phyloP scores from a whole-genome alignment of 1,140 invertebrate species.

The Trachymyrmex cornetzi region DNA sequence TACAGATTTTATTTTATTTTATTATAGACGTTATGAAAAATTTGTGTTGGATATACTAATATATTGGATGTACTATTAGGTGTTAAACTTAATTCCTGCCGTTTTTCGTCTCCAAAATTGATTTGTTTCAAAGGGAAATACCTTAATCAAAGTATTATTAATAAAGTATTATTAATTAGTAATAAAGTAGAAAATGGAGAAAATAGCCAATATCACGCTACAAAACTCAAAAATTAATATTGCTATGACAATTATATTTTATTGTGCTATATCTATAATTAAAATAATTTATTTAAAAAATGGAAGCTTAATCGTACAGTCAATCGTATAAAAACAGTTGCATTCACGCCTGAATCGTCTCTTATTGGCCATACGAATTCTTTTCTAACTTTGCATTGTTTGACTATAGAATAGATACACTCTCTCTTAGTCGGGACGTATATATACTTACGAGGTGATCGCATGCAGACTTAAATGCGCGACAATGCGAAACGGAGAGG shows the following conservation, averaged over 20 bases:
- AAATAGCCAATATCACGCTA: neutral
- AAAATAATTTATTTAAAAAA: neutral
- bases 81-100: too few relatives aligned
- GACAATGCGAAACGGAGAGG: neutral
- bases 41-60: neutral
- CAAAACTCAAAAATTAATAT: neutral
- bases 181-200: too few relatives aligned
- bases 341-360: neutral
- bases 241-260: neutral
- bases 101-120: too few relatives aligned
- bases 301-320: neutral
- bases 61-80: neutral
- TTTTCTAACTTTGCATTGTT: slow-evolving; percentile 2
- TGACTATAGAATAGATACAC: neutral
- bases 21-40: neutral
- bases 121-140: too few relatives aligned
- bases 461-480: slow-evolving; percentile 50
- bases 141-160: too few relatives aligned
- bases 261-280: neutral
- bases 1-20: neutral
- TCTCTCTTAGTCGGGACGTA: neutral
- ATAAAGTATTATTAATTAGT: too few relatives aligned
- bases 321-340: neutral
- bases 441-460: slow-evolving; percentile 52
- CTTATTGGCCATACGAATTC: neutral